These are phyloP conservation scores for Mythimna lalbum DNA, from an alignment of 2,888 invertebrate species.

Conservation along the genomic window DNA sequence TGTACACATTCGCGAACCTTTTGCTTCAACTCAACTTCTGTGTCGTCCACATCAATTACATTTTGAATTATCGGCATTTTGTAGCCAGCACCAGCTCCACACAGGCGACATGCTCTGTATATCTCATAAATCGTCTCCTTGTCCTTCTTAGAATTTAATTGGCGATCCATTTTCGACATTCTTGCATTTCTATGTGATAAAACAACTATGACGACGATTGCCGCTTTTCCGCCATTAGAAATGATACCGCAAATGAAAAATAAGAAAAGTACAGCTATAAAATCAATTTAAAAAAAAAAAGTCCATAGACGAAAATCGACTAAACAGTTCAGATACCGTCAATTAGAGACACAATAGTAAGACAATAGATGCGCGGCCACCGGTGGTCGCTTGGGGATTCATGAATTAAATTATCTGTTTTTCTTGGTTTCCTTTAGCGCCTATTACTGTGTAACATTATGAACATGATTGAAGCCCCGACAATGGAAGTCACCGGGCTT, in stretches of 20 bases:
- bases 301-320: conserved; percentile 1
- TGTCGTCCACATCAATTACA: conserved; percentile 75
- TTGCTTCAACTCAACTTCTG: conserved; percentile 79
- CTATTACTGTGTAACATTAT: too few species aligned
- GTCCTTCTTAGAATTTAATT: conserved; percentile 72
- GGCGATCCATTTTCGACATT: conserved; percentile 76
- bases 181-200: conserved; percentile 42
- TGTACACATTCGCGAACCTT: conserved; percentile 87
- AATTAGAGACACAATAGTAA: too few species aligned
- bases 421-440: too few species aligned
- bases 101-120: conserved; percentile 86
- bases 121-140: conserved; percentile 84
- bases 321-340: too few species aligned
- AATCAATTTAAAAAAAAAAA: background rate
- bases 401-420: too few species aligned
- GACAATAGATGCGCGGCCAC: too few species aligned
- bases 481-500: too few species aligned
- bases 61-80: conserved; percentile 89
- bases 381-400: too few species aligned
- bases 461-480: too few species aligned
- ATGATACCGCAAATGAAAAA: conserved; percentile 47
- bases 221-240: conserved; percentile 69
- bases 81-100: conserved; percentile 87
- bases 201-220: conserved; percentile 59
- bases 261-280: background rate